Evolutionary conservation across 2,113 vertebrate species (phyloP), one percentile per base, ranked within the genome.

Genomic region (Neodon shergylaensis): DNA sequence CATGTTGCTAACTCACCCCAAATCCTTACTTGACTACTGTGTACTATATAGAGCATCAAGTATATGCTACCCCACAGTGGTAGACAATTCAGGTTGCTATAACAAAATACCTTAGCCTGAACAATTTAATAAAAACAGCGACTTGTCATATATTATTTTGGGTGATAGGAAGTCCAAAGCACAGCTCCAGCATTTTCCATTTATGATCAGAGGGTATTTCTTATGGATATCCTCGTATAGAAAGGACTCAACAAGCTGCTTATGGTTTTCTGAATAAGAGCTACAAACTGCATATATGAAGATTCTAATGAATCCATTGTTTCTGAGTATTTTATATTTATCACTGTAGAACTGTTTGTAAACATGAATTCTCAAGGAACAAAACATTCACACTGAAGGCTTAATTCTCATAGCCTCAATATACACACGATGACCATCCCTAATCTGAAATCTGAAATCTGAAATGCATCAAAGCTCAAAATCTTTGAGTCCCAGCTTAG

Each of bases 141-240:
- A 49, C 7, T 10, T 13, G 21, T 79, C 47, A 52, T 6, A 26
- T 10, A 36, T 3, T 11, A 44, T 89, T 68, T 49, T 70, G 31
- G n/a, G 31, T 44, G 1, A 24, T 21, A 0, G 11, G 13, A 76
- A 49, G 17, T 63, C 0, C 24, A 85, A 22, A 36, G 3, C 7
- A 42, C 63, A 66, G 7, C 2, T 31, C 5, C 11, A 14, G 7
- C 4, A 17, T 36, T 42, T 47, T 14, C 4, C 22, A 17, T 33
- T 24, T 44, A 39, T n/a, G 11, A 3, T 4, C 17, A 70, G 2
- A 28, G 2, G 16, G 2, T 1, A 5, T 11, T 85, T 16, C 52
- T 42, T 36, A 24, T 1, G 73, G 33, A 28, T 33, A 3, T 24
- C 4, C 4, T 83, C 12, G 16, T 26, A 17, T 76, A 63, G 66